Evolutionary conservation across 2,113 vertebrate species (phyloP).

Genomic region (Edolisoma coerulescens): DNA sequence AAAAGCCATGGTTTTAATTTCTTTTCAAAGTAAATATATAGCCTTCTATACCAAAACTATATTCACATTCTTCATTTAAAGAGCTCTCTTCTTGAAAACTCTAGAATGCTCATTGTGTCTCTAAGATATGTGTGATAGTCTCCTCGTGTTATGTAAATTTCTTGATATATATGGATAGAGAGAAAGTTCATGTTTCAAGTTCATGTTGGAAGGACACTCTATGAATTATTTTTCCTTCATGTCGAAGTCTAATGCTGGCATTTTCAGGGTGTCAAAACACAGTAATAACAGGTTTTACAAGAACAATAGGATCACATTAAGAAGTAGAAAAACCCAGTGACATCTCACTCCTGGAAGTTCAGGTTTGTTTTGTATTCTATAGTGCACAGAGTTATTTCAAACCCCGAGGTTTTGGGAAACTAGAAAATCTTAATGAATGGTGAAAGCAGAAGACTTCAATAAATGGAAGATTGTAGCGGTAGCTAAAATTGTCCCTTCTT

Average conservation of each 20-base stretch:
- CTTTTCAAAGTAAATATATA: constrained; percentile 23
- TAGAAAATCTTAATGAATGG: background rate
- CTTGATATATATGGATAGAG: background rate
- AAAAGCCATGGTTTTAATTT: constrained; percentile 41
- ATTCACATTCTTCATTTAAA: background rate
- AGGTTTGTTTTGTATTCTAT: background rate
- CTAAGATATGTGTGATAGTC: background rate
- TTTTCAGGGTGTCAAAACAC: background rate
- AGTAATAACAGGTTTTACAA: background rate
- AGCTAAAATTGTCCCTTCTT: background rate
- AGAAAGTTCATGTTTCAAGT: background rate
- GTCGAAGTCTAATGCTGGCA: background rate
- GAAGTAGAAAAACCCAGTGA: background rate
- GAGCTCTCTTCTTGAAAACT: background rate
- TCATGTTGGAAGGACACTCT: background rate
- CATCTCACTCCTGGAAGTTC: background rate
- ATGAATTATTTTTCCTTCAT: background rate
- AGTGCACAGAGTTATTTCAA: background rate
- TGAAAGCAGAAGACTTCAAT: background rate
- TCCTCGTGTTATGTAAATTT: background rate
- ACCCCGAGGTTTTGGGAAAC: background rate
- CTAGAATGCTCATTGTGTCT: background rate
- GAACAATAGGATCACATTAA: background rate
- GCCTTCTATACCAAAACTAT: background rate
- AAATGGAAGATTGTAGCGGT: background rate